phyloP scores from a whole-genome alignment of 2,797 vertebrate species.

The Pelobates cultripes region DNA sequence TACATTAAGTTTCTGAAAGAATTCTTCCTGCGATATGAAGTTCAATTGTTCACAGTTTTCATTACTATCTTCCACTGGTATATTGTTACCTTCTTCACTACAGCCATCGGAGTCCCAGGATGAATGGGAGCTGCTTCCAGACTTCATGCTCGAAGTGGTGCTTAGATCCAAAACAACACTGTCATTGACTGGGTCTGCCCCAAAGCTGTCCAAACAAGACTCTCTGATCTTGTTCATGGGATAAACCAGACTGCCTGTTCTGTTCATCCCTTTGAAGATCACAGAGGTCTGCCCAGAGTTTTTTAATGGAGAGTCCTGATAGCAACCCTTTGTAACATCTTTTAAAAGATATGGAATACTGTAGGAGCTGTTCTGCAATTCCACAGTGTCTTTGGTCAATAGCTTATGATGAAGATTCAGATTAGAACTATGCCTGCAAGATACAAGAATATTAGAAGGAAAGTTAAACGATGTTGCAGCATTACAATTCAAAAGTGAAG shows the following conservation, averaged over 20 bases:
- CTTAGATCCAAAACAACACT: constrained; percentile 90
- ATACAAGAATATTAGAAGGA: constrained; percentile 24
- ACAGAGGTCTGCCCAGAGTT: constrained; percentile 83
- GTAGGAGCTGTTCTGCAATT: constrained; percentile 71
- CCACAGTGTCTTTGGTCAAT: constrained; percentile 87
- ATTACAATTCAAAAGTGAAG: too few relatives aligned
- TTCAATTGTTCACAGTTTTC: constrained; percentile 82
- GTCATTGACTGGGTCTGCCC: constrained; percentile 71
- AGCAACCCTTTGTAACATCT: constrained; percentile 77
- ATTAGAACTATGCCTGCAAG: constrained; percentile 92
- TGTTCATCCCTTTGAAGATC: constrained; percentile 88
- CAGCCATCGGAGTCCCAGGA: constrained; percentile 93
- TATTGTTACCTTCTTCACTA: constrained; percentile 79
- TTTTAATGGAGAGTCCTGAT: constrained; percentile 75
- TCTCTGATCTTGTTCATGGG: constrained; percentile 82
- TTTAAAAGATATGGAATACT: constrained; percentile 77
- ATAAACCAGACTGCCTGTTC: constrained; percentile 86
- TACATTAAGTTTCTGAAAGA: constrained; percentile 68
- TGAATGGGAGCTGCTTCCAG: constrained; percentile 78
- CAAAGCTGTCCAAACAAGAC: constrained; percentile 67
- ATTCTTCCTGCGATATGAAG: constrained; percentile 68
- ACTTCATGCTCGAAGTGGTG: constrained; percentile 80
- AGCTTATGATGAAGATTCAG: constrained; percentile 92
- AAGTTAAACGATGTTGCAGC: background rate
- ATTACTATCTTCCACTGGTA: constrained; percentile 84